Conservation (phyloP, 2,797 vertebrate genomes). For the Sebastes nivosus region DNA sequence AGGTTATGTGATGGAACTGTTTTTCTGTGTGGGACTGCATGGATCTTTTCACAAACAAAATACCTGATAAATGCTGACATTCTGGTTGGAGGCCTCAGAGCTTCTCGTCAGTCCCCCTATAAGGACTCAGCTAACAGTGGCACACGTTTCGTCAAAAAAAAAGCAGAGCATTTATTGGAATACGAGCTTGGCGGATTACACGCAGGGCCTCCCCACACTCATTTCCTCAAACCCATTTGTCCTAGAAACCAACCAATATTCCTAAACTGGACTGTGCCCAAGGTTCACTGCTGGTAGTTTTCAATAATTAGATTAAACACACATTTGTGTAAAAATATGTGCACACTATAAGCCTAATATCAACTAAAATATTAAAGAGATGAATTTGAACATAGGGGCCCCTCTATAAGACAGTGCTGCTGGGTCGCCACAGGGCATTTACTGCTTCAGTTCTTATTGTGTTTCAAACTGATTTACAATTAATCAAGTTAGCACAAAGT, state of each 20-base stretch:
- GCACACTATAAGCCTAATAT: not conserved
- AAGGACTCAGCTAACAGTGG: not conserved
- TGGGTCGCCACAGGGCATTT: not conserved
- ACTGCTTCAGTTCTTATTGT: not conserved
- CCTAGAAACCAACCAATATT: not conserved
- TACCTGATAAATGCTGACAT: not conserved
- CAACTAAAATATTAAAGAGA: not conserved
- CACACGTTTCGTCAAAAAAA: not conserved
- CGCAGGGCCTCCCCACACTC: not conserved
- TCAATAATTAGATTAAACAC: not conserved
- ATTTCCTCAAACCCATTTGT: not conserved
- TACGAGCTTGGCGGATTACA: not conserved
- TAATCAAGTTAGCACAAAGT: not conserved
- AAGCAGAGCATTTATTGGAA: not conserved
- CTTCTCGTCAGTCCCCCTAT: not conserved
- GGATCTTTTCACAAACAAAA: constrained; percentile 9
- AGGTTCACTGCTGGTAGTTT: not conserved
- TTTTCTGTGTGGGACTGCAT: not conserved
- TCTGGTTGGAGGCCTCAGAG: not conserved
- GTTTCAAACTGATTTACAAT: not conserved
- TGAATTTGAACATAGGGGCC: not conserved
- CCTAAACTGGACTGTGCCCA: not conserved
- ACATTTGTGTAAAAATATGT: not conserved
- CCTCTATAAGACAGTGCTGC: not conserved
- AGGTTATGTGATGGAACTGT: not conserved